These are phyloP conservation scores for Oostethus manadensis DNA, from an alignment of 2,113 vertebrate species.

Conservation along the genomic window DNA sequence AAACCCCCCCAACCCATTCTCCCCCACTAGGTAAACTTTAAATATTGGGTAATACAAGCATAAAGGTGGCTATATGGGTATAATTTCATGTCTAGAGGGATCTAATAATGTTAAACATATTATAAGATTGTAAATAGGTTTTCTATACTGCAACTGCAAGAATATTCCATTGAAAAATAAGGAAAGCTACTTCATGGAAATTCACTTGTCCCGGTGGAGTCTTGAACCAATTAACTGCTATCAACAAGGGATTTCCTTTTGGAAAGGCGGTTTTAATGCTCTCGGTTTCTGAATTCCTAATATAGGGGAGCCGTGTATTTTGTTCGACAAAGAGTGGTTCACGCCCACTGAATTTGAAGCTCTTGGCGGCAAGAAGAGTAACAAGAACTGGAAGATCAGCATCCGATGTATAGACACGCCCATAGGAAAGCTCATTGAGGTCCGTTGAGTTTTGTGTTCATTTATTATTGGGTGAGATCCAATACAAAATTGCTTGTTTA, in stretches of 20 bases:
- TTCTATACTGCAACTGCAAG: not conserved
- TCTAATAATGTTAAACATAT: too few species aligned
- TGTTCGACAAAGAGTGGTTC: conserved; percentile 35
- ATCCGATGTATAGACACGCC: conserved; percentile 47
- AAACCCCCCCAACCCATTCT: too few species aligned
- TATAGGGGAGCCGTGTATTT: conserved; percentile 59
- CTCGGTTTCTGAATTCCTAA: not conserved
- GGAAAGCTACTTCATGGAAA: not conserved
- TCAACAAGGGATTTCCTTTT: too few species aligned
- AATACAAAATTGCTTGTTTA: not conserved
- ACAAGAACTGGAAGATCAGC: conserved; percentile 61
- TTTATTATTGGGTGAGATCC: not conserved
- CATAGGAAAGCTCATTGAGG: conserved; percentile 53
- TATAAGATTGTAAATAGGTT: too few species aligned
- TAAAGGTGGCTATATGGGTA: too few species aligned
- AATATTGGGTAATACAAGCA: too few species aligned
- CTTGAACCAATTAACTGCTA: not conserved
- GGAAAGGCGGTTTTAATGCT: not conserved
- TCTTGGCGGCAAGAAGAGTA: conserved; percentile 37
- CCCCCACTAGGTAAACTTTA: too few species aligned
- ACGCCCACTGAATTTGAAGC: conserved; percentile 54
- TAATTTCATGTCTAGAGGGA: too few species aligned
- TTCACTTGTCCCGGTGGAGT: not conserved
- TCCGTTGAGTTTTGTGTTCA: conserved; percentile 18
- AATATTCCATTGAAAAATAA: not conserved